Conservation (phyloP, 2,113 vertebrate genomes). For the Pygathrix nemaeus region DNA sequence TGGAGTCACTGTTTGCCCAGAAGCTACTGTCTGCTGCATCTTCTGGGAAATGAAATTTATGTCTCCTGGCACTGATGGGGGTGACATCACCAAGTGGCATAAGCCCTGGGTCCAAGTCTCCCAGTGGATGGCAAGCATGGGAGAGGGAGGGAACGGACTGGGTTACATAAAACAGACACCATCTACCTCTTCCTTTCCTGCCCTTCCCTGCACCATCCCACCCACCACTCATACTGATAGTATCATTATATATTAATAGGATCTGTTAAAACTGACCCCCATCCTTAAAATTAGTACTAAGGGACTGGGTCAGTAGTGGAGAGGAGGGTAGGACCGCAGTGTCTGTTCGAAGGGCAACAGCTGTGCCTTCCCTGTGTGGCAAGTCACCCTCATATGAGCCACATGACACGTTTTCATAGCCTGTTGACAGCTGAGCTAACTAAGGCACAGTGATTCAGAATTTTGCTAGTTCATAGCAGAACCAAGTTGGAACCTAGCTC, state of each 20-base stretch:
- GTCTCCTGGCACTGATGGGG: slow-evolving; percentile 54
- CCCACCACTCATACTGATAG: not conserved
- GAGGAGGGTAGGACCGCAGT: not conserved
- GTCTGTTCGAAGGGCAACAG: not conserved
- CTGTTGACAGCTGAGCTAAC: not conserved
- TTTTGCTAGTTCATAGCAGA: not conserved
- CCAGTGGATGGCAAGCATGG: not conserved
- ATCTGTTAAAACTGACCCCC: not conserved
- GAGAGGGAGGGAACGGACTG: not conserved
- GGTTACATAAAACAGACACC: not conserved
- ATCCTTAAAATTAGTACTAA: not conserved
- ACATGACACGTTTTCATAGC: fast-evolving
- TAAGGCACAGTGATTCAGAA: not conserved
- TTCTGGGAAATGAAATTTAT: slow-evolving; percentile 79
- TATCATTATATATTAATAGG: not conserved
- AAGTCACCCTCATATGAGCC: not conserved
- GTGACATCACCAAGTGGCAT: slow-evolving; percentile 55
- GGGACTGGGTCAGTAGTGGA: not conserved
- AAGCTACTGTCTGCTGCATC: slow-evolving; percentile 74
- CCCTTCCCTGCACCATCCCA: not conserved
- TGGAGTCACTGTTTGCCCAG: slow-evolving; percentile 73
- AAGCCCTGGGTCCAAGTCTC: not conserved
- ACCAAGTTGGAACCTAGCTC: not conserved
- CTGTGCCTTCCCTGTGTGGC: not conserved
- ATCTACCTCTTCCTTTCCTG: not conserved